These are phyloP conservation scores for Leptogaster cylindrica DNA, from an alignment of 2,888 invertebrate species.

Conservation along the genomic window DNA sequence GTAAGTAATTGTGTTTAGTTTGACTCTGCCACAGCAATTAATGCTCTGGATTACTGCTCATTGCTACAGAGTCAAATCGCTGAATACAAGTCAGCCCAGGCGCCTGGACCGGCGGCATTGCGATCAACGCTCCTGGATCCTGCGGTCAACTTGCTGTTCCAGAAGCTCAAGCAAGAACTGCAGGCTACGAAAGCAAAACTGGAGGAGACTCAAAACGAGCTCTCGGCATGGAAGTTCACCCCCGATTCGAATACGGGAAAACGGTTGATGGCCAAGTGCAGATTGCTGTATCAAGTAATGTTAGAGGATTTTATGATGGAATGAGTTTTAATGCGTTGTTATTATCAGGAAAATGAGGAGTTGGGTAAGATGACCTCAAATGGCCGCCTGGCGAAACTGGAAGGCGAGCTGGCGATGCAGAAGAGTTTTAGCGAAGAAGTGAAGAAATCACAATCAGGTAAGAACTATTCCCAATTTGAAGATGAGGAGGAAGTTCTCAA, in stretches of 20 bases:
- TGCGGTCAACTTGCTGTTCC: conserved; percentile 91
- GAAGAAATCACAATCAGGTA: conserved; percentile 93
- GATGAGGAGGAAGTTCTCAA: too few relatives aligned
- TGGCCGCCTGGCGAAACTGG: conserved; percentile 92
- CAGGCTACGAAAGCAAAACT: conserved; percentile 86
- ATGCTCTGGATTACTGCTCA: too few relatives aligned
- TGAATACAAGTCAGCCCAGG: conserved; percentile 89
- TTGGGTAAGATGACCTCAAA: conserved; percentile 94
- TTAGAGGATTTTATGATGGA: background rate
- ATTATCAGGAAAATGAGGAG: conserved; percentile 84
- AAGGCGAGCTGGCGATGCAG: conserved; percentile 93
- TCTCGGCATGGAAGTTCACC: conserved; percentile 98
- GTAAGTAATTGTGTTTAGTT: too few relatives aligned
- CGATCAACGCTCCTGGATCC: conserved; percentile 91
- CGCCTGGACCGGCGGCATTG: conserved; percentile 75
- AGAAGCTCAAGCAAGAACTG: conserved; percentile 88
- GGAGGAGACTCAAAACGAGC: conserved; percentile 96
- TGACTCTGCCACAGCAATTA: too few relatives aligned
- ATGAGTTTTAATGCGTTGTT: background rate
- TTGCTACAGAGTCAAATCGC: conserved; percentile 85
- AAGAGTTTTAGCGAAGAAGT: conserved; percentile 96
- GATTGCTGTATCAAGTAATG: conserved; percentile 78
- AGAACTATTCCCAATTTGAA: conserved; percentile 28
- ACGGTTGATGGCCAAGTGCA: conserved; percentile 96
- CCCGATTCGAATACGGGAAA: conserved; percentile 99